A percentile compares a stretch with the other conserved stretches of the same genome.
These are phyloP conservation scores for Embiotoca jacksoni DNA, from an alignment of 2,113 vertebrate genomes.

Conservation along the genomic window DNA sequence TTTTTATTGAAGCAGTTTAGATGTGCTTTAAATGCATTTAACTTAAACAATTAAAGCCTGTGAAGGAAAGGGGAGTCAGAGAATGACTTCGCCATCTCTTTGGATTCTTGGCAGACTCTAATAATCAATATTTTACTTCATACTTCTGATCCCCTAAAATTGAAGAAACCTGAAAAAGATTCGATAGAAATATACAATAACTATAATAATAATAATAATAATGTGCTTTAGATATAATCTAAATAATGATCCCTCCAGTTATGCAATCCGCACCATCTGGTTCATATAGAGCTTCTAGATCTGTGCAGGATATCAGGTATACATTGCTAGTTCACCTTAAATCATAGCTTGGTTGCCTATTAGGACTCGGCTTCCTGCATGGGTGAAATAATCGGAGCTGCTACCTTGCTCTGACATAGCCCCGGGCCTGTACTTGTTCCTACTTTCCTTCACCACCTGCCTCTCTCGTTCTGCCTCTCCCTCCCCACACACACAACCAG, in stretches of 20 bases:
- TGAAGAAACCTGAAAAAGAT: too few relatives aligned
- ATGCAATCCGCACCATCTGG: conserved; percentile 16
- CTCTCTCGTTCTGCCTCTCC: conserved; percentile 50
- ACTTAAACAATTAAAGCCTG: too few relatives aligned
- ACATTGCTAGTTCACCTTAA: conserved; percentile 52
- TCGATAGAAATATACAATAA: too few relatives aligned
- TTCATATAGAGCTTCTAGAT: neutral
- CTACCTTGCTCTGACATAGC: conserved; percentile 75
- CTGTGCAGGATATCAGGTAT: conserved; percentile 30
- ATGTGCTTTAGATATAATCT: conserved; percentile 1
- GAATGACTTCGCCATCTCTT: too few relatives aligned
- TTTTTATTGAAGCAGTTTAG: too few relatives aligned
- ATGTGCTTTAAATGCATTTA: too few relatives aligned
- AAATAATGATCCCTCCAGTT: conserved; percentile 13
- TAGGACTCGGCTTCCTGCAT: conserved; percentile 47
- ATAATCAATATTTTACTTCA: too few relatives aligned
- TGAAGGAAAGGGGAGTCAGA: too few relatives aligned
- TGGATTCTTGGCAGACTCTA: too few relatives aligned
- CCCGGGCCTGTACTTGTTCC: conserved; percentile 67
- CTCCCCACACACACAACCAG: conserved; percentile 52
- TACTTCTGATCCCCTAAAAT: too few relatives aligned
- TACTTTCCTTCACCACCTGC: conserved; percentile 73
- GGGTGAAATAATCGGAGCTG: conserved; percentile 66
- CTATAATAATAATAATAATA: too few relatives aligned
- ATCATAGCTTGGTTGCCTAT: conserved; percentile 52